Evolutionary conservation across 35 echinoderm and acorn worm species (phyloP).

Genomic region (Hemicentrotus pulcherrimus): DNA sequence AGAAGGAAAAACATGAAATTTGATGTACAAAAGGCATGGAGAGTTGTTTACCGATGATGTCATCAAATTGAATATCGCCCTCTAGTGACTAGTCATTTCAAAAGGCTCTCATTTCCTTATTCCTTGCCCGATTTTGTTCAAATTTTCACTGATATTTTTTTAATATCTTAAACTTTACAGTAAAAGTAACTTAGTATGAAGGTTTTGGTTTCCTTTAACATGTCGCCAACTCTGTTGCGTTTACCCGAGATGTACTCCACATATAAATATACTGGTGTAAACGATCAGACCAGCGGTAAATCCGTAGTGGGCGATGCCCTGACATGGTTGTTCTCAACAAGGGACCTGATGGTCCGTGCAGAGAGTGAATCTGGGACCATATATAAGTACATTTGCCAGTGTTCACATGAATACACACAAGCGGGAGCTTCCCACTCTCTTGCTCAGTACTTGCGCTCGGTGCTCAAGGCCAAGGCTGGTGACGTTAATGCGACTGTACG

Average conservation of each 20-base stretch:
- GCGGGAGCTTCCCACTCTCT: conserved; percentile 57
- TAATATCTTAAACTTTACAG: too few species aligned
- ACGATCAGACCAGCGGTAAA: conserved; percentile 50
- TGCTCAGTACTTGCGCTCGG: conserved; percentile 68
- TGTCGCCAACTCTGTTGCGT: conserved; percentile 49
- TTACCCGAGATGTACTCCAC: conserved; percentile 55
- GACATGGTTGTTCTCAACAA: conserved; percentile 46
- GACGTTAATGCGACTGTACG: conserved; percentile 56
- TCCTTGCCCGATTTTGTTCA: too few species aligned
- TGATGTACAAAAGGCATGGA: too few species aligned
- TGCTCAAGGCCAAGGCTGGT: conserved; percentile 46
- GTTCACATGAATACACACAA: conserved; percentile 58
- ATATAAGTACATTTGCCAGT: conserved; percentile 59
- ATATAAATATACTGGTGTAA: conserved; percentile 56
- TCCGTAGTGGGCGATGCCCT: conserved; percentile 66
- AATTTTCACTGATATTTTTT: too few species aligned
- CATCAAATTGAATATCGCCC: too few species aligned
- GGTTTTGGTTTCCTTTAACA: too few species aligned
- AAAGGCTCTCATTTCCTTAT: too few species aligned
- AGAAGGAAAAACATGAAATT: too few species aligned
- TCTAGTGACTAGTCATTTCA: too few species aligned
- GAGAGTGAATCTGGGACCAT: conserved; percentile 65
- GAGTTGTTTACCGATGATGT: too few species aligned
- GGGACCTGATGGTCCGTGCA: conserved; percentile 60
- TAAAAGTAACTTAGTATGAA: too few species aligned